These are phyloP conservation scores for Girardia tigrina DNA, from an alignment of 2,888 invertebrate genomes.

Conservation along the genomic window DNA sequence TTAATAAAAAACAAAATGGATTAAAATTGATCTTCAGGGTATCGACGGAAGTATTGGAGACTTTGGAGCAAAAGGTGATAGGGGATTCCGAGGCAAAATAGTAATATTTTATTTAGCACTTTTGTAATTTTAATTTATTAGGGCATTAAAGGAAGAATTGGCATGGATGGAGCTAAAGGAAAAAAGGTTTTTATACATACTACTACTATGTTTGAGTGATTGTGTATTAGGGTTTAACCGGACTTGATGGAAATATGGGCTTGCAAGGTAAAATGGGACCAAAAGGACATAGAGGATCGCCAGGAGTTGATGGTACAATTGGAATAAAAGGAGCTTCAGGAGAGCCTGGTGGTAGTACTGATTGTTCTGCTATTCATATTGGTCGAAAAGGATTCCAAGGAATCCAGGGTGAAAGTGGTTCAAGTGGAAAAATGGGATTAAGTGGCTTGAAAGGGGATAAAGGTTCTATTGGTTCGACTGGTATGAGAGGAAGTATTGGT, in stretches of 20 bases:
- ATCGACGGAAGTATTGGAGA: no score
- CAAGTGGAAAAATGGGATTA: neutral
- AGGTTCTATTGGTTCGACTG: neutral
- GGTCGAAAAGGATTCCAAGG: neutral
- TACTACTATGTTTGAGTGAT: no score
- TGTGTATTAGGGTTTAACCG: no score
- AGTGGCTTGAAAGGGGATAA: neutral
- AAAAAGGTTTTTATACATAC: no score
- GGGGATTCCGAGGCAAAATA: no score
- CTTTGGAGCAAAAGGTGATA: no score
- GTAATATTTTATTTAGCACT: no score
- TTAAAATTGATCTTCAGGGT: neutral
- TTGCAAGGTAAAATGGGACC: neutral
- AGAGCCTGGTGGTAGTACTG: neutral
- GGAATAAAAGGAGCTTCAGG: neutral
- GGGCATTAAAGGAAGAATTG: no score
- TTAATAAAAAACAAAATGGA: neutral
- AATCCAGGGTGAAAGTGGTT: neutral
- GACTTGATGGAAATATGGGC: neutral
- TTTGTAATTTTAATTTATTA: no score
- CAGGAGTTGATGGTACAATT: neutral
- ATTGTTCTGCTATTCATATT: neutral
- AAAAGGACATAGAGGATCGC: neutral
- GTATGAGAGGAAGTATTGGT: neutral
- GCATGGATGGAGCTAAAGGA: no score